phyloP scores from a whole-genome alignment of 2,113 vertebrate species.

The Gnathochromis pfefferi region DNA sequence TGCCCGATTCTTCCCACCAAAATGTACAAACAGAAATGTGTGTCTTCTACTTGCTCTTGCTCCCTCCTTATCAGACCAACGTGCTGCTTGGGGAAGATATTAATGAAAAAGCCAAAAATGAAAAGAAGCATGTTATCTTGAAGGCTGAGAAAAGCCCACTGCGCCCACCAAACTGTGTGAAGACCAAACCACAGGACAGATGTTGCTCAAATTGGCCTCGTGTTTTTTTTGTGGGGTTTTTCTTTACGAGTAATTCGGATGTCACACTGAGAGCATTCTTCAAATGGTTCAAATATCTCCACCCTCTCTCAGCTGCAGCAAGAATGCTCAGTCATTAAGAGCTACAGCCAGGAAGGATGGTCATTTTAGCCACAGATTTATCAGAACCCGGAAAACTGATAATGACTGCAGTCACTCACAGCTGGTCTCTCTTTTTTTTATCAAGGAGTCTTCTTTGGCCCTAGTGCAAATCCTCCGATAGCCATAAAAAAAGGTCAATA shows the following conservation, averaged over 20 bases:
- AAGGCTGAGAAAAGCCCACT: neutral
- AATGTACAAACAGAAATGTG: neutral
- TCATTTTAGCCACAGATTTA: constrained; percentile 12
- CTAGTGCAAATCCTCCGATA: neutral
- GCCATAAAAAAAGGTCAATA: neutral
- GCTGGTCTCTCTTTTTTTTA: neutral
- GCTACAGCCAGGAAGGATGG: neutral
- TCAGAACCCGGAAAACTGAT: neutral
- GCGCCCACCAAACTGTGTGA: neutral
- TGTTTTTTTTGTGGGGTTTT: rapidly evolving
- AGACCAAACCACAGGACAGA: constrained; percentile 42
- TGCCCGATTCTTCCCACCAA: constrained; percentile 12
- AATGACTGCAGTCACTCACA: neutral
- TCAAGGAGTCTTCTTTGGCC: neutral
- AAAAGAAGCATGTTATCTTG: neutral
- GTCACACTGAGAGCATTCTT: constrained; percentile 56
- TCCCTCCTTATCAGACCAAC: neutral
- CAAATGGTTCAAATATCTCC: constrained; percentile 53
- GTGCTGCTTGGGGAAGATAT: neutral
- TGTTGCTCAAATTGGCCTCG: constrained; percentile 47
- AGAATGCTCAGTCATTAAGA: constrained; percentile 37
- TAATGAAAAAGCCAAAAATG: constrained; percentile 6
- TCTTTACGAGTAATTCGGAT: constrained; percentile 30
- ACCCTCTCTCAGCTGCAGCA: constrained; percentile 43
- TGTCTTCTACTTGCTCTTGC: neutral